Evolutionary conservation across 2,888 invertebrate species (phyloP).

Genomic region (Leptinotarsa tumamoca): DNA sequence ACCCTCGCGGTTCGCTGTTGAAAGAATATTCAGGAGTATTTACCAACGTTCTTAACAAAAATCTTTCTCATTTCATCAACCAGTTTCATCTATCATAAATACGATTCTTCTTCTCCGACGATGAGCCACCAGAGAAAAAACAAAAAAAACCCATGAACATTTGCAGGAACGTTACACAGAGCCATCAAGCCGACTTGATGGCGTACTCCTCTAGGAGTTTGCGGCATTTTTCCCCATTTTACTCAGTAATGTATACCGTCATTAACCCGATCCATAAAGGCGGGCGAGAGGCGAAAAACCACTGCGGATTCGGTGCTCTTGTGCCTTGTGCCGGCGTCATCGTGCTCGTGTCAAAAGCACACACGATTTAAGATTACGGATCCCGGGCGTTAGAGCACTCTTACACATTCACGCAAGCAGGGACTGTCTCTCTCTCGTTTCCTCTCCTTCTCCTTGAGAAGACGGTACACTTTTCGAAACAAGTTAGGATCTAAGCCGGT

Average conservation of each 20-base stretch:
- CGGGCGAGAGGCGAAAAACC: conserved; percentile 36
- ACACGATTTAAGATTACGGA: conserved; percentile 57
- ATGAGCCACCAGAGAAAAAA: not conserved
- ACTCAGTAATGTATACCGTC: conserved; percentile 44
- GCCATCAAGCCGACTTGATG: conserved; percentile 14
- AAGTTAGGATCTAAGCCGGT: not conserved
- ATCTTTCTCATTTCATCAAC: not conserved
- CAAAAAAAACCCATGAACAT: conserved; percentile 15
- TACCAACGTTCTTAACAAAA: no score
- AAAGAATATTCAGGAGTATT: no score
- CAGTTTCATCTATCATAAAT: not conserved
- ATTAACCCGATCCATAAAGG: conserved; percentile 50
- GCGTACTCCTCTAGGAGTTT: conserved; percentile 30
- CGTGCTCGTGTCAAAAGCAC: conserved; percentile 55
- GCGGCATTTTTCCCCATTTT: conserved; percentile 37
- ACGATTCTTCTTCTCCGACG: not conserved
- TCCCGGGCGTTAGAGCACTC: conserved; percentile 51
- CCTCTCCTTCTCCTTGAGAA: conserved; percentile 23
- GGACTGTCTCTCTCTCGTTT: conserved; percentile 27
- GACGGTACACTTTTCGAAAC: not conserved
- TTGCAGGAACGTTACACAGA: conserved; percentile 16
- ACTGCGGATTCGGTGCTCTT: conserved; percentile 38
- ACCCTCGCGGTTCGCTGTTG: no score
- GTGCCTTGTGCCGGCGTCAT: conserved; percentile 30
- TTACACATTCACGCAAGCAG: conserved; percentile 51